These are phyloP conservation scores for Ictidomys tridecemlineatus DNA, from an alignment of 2,113 vertebrate species.

Conservation along the genomic window DNA sequence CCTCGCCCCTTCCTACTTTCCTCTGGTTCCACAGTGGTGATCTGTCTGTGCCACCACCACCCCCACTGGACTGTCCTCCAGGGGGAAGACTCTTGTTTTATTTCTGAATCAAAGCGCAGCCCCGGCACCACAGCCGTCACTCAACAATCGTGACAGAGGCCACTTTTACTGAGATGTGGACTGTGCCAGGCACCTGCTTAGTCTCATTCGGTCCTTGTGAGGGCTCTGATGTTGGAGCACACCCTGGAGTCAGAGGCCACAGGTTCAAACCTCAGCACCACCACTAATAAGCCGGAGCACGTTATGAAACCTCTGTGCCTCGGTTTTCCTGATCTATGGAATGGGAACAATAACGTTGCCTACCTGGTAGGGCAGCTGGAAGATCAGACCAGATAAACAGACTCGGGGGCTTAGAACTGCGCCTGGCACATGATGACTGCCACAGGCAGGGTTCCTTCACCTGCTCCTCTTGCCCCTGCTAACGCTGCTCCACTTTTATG, in stretches of 20 bases:
- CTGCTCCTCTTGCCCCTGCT: too few species aligned
- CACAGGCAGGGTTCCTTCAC: not conserved
- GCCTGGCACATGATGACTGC: too few species aligned
- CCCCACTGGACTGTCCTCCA: rapidly evolving
- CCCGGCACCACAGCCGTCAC: too few species aligned
- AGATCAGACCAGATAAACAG: not conserved
- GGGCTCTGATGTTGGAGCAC: not conserved
- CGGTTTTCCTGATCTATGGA: not conserved
- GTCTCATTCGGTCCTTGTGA: not conserved
- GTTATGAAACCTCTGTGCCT: not conserved
- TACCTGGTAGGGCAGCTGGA: not conserved
- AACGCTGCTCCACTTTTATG: not conserved
- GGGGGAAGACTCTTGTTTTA: not conserved
- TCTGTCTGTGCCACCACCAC: not conserved
- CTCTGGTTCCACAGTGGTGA: not conserved
- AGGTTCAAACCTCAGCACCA: not conserved
- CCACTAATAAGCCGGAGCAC: not conserved
- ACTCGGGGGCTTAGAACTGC: not conserved
- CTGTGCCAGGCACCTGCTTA: not conserved
- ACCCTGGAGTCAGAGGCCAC: not conserved
- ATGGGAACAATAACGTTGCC: too few species aligned
- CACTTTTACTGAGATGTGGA: not conserved
- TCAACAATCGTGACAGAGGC: not conserved
- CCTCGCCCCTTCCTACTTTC: not conserved
- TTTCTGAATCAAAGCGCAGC: not conserved